Evolutionary conservation across 2,113 vertebrate genomes (phyloP), one percentile per base, ranked within the genome.

Genomic region (Astatotilapia flaviijosephi): DNA sequence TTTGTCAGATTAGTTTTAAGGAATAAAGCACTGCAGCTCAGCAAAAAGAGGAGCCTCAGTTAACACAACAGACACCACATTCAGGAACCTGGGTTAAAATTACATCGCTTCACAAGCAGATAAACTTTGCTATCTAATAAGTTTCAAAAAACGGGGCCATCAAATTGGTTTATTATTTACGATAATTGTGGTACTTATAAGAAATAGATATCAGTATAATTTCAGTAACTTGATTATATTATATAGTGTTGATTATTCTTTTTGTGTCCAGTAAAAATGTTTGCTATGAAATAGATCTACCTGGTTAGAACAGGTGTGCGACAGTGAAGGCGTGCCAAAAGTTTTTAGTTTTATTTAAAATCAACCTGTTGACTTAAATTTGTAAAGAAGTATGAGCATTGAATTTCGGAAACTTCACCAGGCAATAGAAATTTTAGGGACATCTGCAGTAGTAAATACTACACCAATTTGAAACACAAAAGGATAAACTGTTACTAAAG

Each of bases 361-460:
- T 21, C 33, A 35, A 42, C n/a, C 35, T 9, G 12, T 40, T 23
- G 62, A 40, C 35, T 21, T 68, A 14, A 40, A 68, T 5, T 42
- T 70, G 0, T 68, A 68, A 68, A 40, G 56, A 42, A 3, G 35
- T 68, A n/a, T 37, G 33, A 65, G 33, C 0, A 37, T 19, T 62
- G 31, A 62, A 65, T 65, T 65, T 65, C 0, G 0, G 4, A 68
- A 40, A 68, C 5, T 0, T 68, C 35, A 23, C 35, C 37, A 45
- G 65, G 2, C 0, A 73, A 73, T 45, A 45, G 8, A 73, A 73
- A 45, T 5, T 17, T 26, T 45, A 0, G 40, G 13, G 13, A 45
- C 0, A 23, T 26, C 7, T 45, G 37, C 37, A 5, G 33, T 68
- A 68, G 33, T 40, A 26, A 26, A 73, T 73, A 26, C 5, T 73